Percentiles rank a stretch among this genome's conserved stretches.
phyloP scores from a whole-genome alignment of 2,888 invertebrate species.

The Nebria salina region DNA sequence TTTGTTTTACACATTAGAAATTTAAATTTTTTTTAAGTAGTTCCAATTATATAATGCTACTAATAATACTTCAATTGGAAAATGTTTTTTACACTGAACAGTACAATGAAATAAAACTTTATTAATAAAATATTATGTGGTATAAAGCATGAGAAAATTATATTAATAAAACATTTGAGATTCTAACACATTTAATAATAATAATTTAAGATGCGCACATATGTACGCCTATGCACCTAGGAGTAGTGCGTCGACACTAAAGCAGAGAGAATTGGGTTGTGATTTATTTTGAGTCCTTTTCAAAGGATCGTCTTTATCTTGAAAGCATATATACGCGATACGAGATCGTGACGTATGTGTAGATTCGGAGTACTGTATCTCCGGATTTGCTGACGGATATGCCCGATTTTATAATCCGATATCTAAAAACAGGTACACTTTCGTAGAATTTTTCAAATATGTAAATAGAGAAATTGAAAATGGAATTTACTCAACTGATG shows the following conservation, averaged over 20 bases:
- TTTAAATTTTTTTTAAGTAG: no score
- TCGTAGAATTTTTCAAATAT: not conserved
- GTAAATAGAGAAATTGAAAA: not conserved
- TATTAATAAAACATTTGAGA: no score
- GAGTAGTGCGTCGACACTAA: not conserved
- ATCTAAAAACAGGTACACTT: not conserved
- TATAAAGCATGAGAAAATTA: no score
- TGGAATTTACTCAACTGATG: not conserved
- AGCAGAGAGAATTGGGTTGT: not conserved
- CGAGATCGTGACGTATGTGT: not conserved
- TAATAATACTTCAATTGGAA: no score
- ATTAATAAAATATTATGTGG: no score
- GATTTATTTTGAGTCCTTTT: conserved; percentile 27
- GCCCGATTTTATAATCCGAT: not conserved
- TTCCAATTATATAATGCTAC: no score
- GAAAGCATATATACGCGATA: not conserved
- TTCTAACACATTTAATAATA: no score
- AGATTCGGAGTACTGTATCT: not conserved
- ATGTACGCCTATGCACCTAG: not conserved
- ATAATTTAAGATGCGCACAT: no score
- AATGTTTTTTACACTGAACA: no score
- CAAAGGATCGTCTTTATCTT: conserved; percentile 19
- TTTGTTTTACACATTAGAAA: no score
- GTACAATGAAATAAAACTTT: no score
- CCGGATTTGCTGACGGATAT: not conserved